Base-by-base conservation (phyloP, 2,888 invertebrate species). In the Petrolisthes manimaculis region DNA sequence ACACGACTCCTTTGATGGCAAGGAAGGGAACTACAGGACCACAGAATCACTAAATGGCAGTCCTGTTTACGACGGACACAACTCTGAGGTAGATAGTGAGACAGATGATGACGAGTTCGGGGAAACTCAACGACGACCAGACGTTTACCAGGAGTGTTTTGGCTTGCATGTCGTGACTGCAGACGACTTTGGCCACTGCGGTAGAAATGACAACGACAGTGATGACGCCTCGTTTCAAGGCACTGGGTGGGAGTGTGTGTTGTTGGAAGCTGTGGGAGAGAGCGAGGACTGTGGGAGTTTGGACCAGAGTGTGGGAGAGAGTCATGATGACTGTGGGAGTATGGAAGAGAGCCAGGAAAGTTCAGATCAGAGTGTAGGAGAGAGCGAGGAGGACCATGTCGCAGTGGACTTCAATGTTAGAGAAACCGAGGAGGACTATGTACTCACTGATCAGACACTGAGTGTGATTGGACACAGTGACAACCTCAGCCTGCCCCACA, bases 191-290 rank as follows among this genome's bases (percentile, higher is more conserved):
- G 37, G 37, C 37, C 37, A 37, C 37, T 37, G 37, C 37, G 37
- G 37, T 37, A 37, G 37, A 37, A 37, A 37, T 37, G 37, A 37
- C 37, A 37, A 37, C 37, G 37, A 37, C 37, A 37, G 37, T 37
- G 37, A 37, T 37, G 37, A 37, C 37, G 37, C 37, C 37, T 37
- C 37, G 37, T 37, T 37, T 37, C 37, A 37, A 37, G 37, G 37
- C 71, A 6, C 0, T 21, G 71, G 21, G 71, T 71, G 71, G 71
- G 21, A 71, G 21, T 12, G 14, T 6, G n/a, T 71, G n/a, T 14
- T 71, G n/a, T 21, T 71, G n/a, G 71, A 71, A n/a, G 21, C 71
- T 71, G 71, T 71, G 18, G 71, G 71, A 12, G 71, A 71, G 71
- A 71, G 71, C 4, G 71, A 71, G 71, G 71, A 71, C 21, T 71